A percentile compares a stretch with the other conserved stretches of the same genome.
These are phyloP conservation scores for Erebia ligea DNA, from an alignment of 2,888 invertebrate species.

Conservation along the genomic window DNA sequence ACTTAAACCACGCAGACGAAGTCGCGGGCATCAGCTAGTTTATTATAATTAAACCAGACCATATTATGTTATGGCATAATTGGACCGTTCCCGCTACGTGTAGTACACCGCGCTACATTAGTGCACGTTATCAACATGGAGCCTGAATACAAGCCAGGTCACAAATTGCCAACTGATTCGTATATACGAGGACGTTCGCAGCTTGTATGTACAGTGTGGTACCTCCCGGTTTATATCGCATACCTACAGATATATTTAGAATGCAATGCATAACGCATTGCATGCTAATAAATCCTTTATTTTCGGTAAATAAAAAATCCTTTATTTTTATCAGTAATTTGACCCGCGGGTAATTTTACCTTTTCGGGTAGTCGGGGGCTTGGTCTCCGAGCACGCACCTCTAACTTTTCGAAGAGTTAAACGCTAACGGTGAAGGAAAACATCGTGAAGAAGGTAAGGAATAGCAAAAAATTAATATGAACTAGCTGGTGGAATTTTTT, in stretches of 20 bases:
- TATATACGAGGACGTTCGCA: neutral
- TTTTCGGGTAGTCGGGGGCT: too few relatives aligned
- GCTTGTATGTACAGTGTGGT: neutral
- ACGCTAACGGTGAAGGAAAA: too few relatives aligned
- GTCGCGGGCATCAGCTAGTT: neutral
- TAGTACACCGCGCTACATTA: slow-evolving; percentile 4
- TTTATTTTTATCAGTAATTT: too few relatives aligned
- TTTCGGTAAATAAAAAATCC: too few relatives aligned
- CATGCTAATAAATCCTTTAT: too few relatives aligned
- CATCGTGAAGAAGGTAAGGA: too few relatives aligned
- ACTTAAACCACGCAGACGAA: too few relatives aligned
- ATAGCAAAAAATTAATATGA: too few relatives aligned
- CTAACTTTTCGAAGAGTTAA: too few relatives aligned
- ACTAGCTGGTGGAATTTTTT: too few relatives aligned
- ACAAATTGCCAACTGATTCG: slow-evolving; percentile 11
- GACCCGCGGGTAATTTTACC: too few relatives aligned
- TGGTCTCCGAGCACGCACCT: too few relatives aligned
- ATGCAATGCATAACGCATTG: neutral
- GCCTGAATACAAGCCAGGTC: slow-evolving; percentile 5
- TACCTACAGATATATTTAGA: neutral
- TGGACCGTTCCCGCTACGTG: slow-evolving; percentile 2
- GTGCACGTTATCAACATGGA: slow-evolving; percentile 8
- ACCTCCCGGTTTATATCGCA: neutral
- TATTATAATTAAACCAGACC: slow-evolving; percentile 4
- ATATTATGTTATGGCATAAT: slow-evolving; percentile 16